Percentiles rank a stretch among this genome's conserved stretches.
Evolutionary conservation across 1,140 invertebrate species (phyloP).

Genomic region (Doryteuthis pealeii): DNA sequence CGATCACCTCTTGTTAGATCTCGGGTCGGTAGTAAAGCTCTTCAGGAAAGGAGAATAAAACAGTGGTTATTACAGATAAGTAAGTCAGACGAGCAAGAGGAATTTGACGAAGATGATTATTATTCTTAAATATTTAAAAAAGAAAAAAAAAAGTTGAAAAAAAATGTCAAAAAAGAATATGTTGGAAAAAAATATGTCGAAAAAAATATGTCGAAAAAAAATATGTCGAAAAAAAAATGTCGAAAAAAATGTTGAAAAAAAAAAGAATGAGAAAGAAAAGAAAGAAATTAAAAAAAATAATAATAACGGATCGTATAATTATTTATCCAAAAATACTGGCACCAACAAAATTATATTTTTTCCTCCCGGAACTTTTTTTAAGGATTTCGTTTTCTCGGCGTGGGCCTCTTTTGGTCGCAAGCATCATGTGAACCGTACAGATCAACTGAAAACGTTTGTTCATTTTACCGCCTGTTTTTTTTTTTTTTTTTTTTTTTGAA

Average conservation of each 20-base stretch:
- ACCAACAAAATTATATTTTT: no score
- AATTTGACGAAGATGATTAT: not conserved
- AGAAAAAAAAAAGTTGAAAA: not conserved
- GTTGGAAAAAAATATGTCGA: no score
- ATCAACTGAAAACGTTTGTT: no score
- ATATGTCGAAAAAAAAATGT: not conserved
- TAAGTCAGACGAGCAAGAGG: not conserved
- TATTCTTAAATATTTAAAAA: not conserved
- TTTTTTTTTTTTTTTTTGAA: no score
- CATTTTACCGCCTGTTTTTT: no score
- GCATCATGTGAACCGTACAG: no score
- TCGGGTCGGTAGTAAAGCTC: slow-evolving; percentile 4
- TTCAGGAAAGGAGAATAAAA: slow-evolving; percentile 19
- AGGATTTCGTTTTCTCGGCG: no score
- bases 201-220: not conserved
- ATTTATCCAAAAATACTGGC: no score
- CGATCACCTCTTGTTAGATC: slow-evolving; percentile 2
- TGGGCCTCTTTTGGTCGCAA: no score
- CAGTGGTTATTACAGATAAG: slow-evolving; percentile 7
- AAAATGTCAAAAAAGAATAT: not conserved
- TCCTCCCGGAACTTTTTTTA: no score
- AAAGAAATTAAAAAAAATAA: not conserved
- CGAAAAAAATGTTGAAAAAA: not conserved
- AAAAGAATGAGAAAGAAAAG: not conserved
- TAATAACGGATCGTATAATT: no score